Percentiles rank a stretch among this genome's conserved stretches.
These are phyloP conservation scores for Panagrolaimus sp. DNA, from an alignment of 1,140 invertebrate genomes.

Conservation along the genomic window DNA sequence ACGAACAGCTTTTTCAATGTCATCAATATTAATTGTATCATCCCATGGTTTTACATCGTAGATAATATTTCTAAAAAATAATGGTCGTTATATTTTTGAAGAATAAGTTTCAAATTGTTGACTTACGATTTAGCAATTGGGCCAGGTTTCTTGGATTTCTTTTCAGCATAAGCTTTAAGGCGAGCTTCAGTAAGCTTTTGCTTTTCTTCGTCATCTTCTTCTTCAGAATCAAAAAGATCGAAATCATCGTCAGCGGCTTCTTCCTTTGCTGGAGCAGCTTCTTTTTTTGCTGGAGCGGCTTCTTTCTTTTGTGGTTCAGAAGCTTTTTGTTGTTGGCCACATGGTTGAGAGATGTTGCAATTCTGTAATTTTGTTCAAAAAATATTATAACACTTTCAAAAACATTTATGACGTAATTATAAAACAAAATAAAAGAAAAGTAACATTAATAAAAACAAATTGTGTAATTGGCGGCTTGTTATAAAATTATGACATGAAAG, in stretches of 20 bases:
- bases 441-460: slow-evolving; percentile 1
- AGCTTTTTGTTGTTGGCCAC: no score
- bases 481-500: neutral
- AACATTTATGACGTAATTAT: neutral
- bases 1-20: slow-evolving; percentile 75
- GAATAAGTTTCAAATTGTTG: no score
- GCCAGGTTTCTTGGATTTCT: slow-evolving; percentile 83
- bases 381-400: no score
- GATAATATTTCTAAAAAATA: slow-evolving; percentile 9
- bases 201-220: slow-evolving; percentile 70
- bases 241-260: slow-evolving; percentile 73
- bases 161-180: slow-evolving; percentile 78
- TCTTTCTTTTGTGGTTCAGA: neutral
- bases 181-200: slow-evolving; percentile 73
- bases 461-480: slow-evolving; percentile 2
- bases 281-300: neutral
- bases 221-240: slow-evolving; percentile 78
- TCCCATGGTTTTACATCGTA: slow-evolving; percentile 74
- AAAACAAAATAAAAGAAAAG: slow-evolving; percentile 11
- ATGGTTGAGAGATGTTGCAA: no score
- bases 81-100: no score
- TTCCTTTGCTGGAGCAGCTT: slow-evolving; percentile 27
- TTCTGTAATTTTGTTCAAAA: no score
- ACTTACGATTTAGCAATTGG: slow-evolving; percentile 93
- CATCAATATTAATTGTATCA: slow-evolving; percentile 86